Evolutionary conservation across 2,888 invertebrate species (phyloP), one percentile per base, ranked within the genome.

Genomic region (Empis stercorea): DNA sequence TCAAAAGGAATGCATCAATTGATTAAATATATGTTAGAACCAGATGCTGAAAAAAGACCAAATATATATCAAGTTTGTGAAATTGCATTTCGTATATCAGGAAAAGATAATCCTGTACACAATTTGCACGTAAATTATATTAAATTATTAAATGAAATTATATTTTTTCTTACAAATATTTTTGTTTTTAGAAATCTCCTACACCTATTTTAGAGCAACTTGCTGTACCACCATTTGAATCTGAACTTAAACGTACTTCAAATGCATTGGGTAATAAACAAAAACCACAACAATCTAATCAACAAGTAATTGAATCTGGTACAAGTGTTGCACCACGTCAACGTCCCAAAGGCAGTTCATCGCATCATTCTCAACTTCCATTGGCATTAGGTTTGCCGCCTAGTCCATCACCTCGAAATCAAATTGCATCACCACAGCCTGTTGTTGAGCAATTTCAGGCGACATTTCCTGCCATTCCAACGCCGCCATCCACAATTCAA

Each of bases 41-140:
- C 85, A 41, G 87, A 92, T 68, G 78, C 83, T 41, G 84, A 84
- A 47, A 75, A 77, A 54, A 72, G 93, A 57, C 93, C 92, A 11
- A 89, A 92, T 69, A 88, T 93, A 59, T 89, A 78, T 70, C 87
- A 88, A 76, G 84, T 86, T 41, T 80, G 84, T 54, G 74, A 74
- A 59, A 71, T 84, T 55, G 83, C 86, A 48, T 88, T 87, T 66
- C 74, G 75, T 55, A 65, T 87, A 54, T 64, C 74, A 48, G 80
- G 81, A 51, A 81, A 78, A 64, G 80, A 83, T 42, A 83, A 81
- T 71, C 86, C 87, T 47, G 81, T 89, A 52, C 80, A 80, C 66
- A 88, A 89, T 74, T 73, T 87, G 68, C 78, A 84, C 68, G 82
- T 82, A 69, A 72, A 76, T 41, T 38, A 40, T 46, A 34, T 13